Percentiles rank a stretch among this genome's conserved stretches.
phyloP scores from a whole-genome alignment of 2,888 invertebrate species.

The Eurytoma adleriae region DNA sequence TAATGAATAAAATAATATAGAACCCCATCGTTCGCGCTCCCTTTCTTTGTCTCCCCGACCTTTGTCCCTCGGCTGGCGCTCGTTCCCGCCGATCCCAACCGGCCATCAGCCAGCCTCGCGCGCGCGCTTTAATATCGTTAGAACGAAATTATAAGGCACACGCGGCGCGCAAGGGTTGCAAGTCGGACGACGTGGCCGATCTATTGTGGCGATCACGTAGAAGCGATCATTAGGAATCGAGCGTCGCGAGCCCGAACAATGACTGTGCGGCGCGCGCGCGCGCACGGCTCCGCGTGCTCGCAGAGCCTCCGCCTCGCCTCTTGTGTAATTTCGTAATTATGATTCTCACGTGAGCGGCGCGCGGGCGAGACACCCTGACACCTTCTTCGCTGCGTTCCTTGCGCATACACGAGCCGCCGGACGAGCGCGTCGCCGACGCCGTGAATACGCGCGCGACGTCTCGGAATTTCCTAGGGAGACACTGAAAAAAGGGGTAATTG shows the following conservation, averaged over 20 bases:
- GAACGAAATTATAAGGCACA: conserved; percentile 60
- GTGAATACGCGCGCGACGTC: conserved; percentile 29
- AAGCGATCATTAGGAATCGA: conserved; percentile 64
- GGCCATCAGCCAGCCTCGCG: conserved; percentile 32
- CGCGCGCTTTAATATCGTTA: conserved; percentile 59
- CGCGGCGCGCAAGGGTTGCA: conserved; percentile 26
- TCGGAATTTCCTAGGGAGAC: conserved; percentile 32
- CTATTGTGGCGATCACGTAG: conserved; percentile 63
- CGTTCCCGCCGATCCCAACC: conserved; percentile 5
- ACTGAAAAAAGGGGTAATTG: conserved; percentile 3
- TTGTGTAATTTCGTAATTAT: conserved; percentile 64
- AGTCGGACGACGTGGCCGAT: conserved; percentile 54
- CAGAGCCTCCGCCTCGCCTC: too few relatives aligned
- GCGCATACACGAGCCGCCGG: neutral
- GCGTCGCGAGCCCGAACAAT: conserved; percentile 59
- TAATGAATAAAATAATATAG: conserved; percentile 56
- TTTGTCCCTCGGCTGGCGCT: conserved; percentile 7
- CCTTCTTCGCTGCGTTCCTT: conserved; percentile 49
- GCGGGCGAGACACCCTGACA: conserved; percentile 58
- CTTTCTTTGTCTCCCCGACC: conserved; percentile 18
- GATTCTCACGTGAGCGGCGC: conserved; percentile 59
- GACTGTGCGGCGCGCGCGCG: conserved; percentile 27
- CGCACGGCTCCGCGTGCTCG: conserved; percentile 12
- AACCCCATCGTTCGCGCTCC: conserved; percentile 32
- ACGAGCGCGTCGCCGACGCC: neutral